phyloP scores from a whole-genome alignment of 37 sponge, comb jelly and placozoan species.

The Beroe forskalii region DNA sequence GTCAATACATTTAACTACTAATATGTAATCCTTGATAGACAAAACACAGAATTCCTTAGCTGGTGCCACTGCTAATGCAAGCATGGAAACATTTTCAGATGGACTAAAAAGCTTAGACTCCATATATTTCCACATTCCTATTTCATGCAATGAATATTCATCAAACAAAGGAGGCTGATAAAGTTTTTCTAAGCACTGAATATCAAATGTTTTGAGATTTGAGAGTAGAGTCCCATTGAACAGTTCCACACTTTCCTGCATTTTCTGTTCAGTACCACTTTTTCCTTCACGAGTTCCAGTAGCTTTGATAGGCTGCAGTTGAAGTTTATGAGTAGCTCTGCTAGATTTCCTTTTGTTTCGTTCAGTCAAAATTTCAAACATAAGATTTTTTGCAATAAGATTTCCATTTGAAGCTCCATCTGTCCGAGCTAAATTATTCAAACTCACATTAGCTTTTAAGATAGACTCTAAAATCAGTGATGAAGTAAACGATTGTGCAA shows the following conservation, averaged over 20 bases:
- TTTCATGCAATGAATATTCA: background rate
- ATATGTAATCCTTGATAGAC: background rate
- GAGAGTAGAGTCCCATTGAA: background rate
- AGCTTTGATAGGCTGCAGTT: background rate
- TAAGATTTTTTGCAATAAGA: constrained; percentile 7
- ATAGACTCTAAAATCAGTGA: background rate
- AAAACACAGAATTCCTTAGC: background rate
- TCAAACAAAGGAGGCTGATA: constrained; percentile 3
- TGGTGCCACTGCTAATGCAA: background rate
- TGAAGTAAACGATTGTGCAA: constrained; percentile 14
- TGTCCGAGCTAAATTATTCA: background rate
- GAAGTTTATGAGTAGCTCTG: background rate
- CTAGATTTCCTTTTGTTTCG: constrained; percentile 12
- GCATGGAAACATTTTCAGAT: background rate
- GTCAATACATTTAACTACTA: background rate
- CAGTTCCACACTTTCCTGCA: background rate
- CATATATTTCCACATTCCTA: constrained; percentile 10
- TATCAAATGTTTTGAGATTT: background rate
- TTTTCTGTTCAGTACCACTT: background rate
- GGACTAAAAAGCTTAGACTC: background rate
- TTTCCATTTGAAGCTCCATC: constrained; percentile 1
- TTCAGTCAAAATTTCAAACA: constrained; percentile 8
- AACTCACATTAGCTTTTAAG: background rate
- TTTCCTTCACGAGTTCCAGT: background rate
- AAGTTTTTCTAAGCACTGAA: background rate